These are phyloP conservation scores for Aptenodytes patagonicus DNA, from an alignment of 2,113 vertebrate species.

Conservation along the genomic window DNA sequence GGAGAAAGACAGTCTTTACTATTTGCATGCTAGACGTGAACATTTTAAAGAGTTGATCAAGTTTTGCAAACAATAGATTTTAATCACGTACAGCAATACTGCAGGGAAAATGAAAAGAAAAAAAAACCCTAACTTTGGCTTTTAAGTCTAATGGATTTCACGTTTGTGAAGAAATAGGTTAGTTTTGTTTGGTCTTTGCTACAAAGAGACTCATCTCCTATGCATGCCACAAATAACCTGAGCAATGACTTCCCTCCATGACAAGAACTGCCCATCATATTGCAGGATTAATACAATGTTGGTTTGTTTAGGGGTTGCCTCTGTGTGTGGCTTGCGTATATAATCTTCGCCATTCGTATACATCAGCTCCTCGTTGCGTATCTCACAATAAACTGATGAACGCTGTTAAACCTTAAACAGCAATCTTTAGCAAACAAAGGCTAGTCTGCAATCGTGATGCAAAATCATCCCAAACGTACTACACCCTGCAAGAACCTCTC, in stretches of 20 bases:
- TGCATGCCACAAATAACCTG: not conserved
- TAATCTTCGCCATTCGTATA: not conserved
- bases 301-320: not conserved
- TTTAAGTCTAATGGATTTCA: not conserved
- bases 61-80: not conserved
- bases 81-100: not conserved
- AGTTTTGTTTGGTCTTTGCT: not conserved
- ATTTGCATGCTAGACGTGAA: not conserved
- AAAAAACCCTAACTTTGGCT: not conserved
- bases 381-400: not conserved
- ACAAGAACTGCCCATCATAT: not conserved
- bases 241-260: not conserved
- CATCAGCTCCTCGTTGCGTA: not conserved
- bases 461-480: not conserved
- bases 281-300: not conserved
- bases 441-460: not conserved
- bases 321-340: not conserved
- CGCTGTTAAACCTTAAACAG: not conserved
- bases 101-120: not conserved
- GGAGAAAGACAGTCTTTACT: not conserved
- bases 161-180: not conserved
- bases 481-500: not conserved
- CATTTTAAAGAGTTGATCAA: slow-evolving; percentile 2
- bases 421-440: slow-evolving; percentile 33
- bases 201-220: not conserved